Conservation (phyloP, 2,888 invertebrate genomes). For the Heteropelma amictum region DNA sequence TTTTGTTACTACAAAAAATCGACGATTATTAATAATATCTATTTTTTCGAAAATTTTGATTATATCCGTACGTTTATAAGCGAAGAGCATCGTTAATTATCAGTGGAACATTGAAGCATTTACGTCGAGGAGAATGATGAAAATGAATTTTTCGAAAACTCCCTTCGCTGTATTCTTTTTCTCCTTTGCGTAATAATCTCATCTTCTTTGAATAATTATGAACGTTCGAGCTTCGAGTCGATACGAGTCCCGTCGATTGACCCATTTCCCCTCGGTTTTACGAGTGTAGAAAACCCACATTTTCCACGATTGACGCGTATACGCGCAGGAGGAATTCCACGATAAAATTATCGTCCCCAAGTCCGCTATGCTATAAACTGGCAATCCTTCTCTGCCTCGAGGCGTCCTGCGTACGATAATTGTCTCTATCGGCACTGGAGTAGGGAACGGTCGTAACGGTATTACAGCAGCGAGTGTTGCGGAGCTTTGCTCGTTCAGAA, state of each 20-base stretch:
- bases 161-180: too few species aligned
- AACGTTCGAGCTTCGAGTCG: neutral
- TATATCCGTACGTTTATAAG: too few species aligned
- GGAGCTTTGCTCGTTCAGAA: conserved; percentile 27
- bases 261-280: neutral
- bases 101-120: too few species aligned
- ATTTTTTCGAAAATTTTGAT: too few species aligned
- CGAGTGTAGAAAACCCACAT: conserved; percentile 3
- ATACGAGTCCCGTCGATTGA: too few species aligned
- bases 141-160: too few species aligned
- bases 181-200: neutral
- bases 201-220: neutral
- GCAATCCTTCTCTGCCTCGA: conserved; percentile 14
- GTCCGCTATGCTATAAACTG: conserved; percentile 22
- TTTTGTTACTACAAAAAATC: too few species aligned
- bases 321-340: conserved; percentile 9
- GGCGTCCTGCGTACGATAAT: conserved; percentile 46
- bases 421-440: conserved; percentile 34
- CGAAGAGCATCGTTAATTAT: too few species aligned
- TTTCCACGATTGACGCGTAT: conserved; percentile 3
- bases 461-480: conserved; percentile 41
- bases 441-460: conserved; percentile 49
- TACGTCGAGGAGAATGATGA: too few species aligned
- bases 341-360: conserved; percentile 28
- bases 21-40: too few species aligned